phyloP scores from a whole-genome alignment of 2,797 vertebrate genomes.

The Smutsia temminckii region DNA sequence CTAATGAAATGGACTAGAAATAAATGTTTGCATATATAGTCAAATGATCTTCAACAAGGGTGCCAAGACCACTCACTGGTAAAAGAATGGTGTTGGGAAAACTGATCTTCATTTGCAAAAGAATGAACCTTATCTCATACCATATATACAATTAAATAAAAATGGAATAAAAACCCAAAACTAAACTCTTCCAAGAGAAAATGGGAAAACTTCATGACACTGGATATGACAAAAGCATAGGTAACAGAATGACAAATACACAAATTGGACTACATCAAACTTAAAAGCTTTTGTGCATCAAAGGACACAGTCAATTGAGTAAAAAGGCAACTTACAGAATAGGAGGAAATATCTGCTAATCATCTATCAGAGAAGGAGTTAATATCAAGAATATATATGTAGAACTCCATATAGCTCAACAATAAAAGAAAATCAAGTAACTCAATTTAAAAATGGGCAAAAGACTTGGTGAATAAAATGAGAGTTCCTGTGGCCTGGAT shows the following conservation, averaged over 20 bases:
- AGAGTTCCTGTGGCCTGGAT: no score
- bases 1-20: not conserved
- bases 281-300: not conserved
- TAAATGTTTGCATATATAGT: not conserved
- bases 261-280: not conserved
- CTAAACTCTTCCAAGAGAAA: not conserved
- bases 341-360: not conserved
- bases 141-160: not conserved
- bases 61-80: not conserved
- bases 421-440: not conserved
- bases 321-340: not conserved
- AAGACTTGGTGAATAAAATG: no score
- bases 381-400: not conserved
- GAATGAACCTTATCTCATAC: not conserved
- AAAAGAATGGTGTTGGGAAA: not conserved
- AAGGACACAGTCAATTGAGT: not conserved
- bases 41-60: not conserved
- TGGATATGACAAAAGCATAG: not conserved
- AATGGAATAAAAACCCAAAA: not conserved
- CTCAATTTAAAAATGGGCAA: not conserved
- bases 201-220: not conserved
- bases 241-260: not conserved
- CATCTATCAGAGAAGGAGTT: not conserved
- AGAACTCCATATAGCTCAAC: not conserved
- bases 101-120: not conserved